Evolutionary conservation across 2,113 vertebrate genomes (phyloP), one percentile per base, ranked within the genome.

Genomic region (Ciconia boyciana): DNA sequence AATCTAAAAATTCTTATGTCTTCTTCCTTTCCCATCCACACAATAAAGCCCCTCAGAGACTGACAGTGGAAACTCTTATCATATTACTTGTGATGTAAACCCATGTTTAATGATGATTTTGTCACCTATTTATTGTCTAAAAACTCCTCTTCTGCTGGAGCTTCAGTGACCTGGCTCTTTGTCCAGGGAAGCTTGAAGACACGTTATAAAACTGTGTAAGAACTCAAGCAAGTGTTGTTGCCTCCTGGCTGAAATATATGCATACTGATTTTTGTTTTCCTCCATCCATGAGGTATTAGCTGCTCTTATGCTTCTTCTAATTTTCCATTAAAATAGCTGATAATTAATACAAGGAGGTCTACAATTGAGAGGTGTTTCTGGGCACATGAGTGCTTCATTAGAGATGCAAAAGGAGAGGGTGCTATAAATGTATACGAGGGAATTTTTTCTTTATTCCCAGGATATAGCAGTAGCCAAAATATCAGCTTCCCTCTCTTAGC

Each of bases 401-500:
- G 7, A 68, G 36, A 24, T 68, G 9, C 9, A 65, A 75, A 68
- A n/a, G 19, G 19, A 68, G 11, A 51, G 3, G 6, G 13, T 71
- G 13, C 0, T 41, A 20, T 34, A 48, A 83, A 46, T 0, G 0
- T 9, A 46, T 4, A 11, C 25, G 17, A n/a, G 2, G 10, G 7
- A 21, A 21, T 49, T 49, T 65, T 74, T 77, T 19, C 11, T 61
- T 15, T 61, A 10, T 71, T 74, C 11, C 21, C 36, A 43, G 39
- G 31, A 32, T 31, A 70, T 1, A 70, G 14, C 12, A 70, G 8
- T 24, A 78, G 36, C 6, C 1, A 16, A 79, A 83, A 74, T 66
- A 77, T 5, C 28, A 74, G 13, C 28, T 93, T 81, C 9, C 16
- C 6, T 70, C 25, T 75, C 19, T 43, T 58, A 55, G 41, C 11